Evolutionary conservation across 2,888 invertebrate genomes (phyloP).

Genomic region (Agonopterix heracliana): DNA sequence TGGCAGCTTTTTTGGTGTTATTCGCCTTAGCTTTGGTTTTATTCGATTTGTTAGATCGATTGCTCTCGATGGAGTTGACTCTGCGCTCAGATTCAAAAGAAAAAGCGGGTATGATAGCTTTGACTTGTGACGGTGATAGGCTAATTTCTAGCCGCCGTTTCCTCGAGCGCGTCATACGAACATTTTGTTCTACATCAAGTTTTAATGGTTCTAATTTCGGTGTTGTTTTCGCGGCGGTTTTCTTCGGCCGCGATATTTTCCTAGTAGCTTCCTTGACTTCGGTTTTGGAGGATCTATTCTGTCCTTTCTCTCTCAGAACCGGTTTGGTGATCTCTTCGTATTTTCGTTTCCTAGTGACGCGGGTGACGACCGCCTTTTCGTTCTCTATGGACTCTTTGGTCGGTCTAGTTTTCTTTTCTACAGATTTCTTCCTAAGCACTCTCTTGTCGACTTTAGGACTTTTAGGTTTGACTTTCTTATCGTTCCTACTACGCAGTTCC

Average conservation of each 20-base stretch:
- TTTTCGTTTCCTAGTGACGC: slow-evolving; percentile 50
- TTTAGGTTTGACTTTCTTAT: slow-evolving; percentile 20
- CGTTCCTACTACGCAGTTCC: slow-evolving; percentile 32
- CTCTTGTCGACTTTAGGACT: slow-evolving; percentile 19
- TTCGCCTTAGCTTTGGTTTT: slow-evolving; percentile 22
- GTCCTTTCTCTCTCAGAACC: slow-evolving; percentile 61
- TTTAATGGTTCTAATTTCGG: slow-evolving; percentile 24
- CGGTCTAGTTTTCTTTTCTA: slow-evolving; percentile 29
- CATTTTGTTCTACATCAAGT: slow-evolving; percentile 32
- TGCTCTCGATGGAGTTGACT: slow-evolving; percentile 47
- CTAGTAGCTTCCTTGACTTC: slow-evolving; percentile 33
- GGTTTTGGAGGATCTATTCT: slow-evolving; percentile 43
- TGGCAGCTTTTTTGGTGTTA: slow-evolving; percentile 9
- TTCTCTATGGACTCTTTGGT: slow-evolving; percentile 68
- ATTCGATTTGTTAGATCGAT: slow-evolving; percentile 32
- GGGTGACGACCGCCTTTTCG: slow-evolving; percentile 41
- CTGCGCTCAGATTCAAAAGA: slow-evolving; percentile 58
- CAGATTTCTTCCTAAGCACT: slow-evolving; percentile 24
- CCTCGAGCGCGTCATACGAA: slow-evolving; percentile 58
- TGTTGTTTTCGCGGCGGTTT: slow-evolving; percentile 21
- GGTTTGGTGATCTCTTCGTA: slow-evolving; percentile 52
- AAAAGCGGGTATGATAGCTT: slow-evolving; percentile 38
- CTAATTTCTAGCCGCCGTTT: slow-evolving; percentile 51
- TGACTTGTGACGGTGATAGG: slow-evolving; percentile 55
- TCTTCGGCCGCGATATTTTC: slow-evolving; percentile 45